Evolutionary conservation across 2,113 vertebrate species (phyloP), one percentile per base, ranked within the genome.

Genomic region (Chaenogobius annularis): DNA sequence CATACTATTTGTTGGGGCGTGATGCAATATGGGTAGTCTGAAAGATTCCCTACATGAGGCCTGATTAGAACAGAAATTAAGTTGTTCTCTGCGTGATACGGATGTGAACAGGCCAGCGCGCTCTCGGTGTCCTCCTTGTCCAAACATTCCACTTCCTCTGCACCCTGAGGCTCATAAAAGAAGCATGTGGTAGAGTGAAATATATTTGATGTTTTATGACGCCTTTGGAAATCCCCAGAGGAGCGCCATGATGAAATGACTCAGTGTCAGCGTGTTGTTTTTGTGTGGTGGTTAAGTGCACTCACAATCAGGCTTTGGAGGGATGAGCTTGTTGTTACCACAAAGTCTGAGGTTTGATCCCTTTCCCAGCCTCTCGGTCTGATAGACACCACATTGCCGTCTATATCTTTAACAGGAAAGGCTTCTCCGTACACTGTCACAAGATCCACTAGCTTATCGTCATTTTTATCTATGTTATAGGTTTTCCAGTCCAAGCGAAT

Each of bases 401-500:
- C 94, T 0, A 35, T 43, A 52, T 93, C 92, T 73, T 89, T 88
- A 44, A 85, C 78, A 0, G 97, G 95, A 82, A 97, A 97, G 12
- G 87, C 90, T 0, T 94, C 91, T 58, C 94, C 95, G 0, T 91
- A 97, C 0, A 91, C 68, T 77, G 96, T 74, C 77, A 95, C 40
- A 17, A 97, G 72, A 58, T 99, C 96, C 80, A 98, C 76, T 72
- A 96, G 76, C 66, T 89, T 93, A 26, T 79, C 77, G 70, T 94
- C 92, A 0, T 78, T 85, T 20, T 72, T 56, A 17, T 95, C 93
- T 0, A 89, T 66, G 64, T 92, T 91, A 17, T 94, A 98, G 1
- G 88, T 93, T 82, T 95, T 83, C 96, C 95, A 97, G 89, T 98
- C 95, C 85, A 98, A 66, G 10, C 95, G 95, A 71, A 99, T 96